Percentiles rank a stretch among this genome's conserved stretches.
Conservation (phyloP, 2,113 vertebrate genomes). For the Clarias batrachus region DNA sequence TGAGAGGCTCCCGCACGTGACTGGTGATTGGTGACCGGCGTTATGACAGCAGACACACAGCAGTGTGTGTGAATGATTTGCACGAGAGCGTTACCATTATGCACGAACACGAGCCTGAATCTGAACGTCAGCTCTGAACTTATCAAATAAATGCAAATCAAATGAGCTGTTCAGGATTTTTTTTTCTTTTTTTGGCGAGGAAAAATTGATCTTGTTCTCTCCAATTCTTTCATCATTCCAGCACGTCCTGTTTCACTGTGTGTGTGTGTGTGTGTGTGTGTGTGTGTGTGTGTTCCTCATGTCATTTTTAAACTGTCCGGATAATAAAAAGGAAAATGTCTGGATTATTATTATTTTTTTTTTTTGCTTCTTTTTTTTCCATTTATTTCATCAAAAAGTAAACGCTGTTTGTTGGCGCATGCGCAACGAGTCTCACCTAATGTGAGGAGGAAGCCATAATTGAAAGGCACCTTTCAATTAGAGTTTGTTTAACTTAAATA, state of each 20-base stretch:
- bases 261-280: background rate
- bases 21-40: background rate
- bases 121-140: slow-evolving; percentile 1
- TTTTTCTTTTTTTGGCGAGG: background rate
- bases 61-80: background rate
- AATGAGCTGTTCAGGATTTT: background rate
- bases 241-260: background rate
- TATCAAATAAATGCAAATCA: slow-evolving; percentile 19
- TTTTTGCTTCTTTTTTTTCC: slow-evolving; percentile 63
- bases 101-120: background rate
- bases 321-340: background rate
- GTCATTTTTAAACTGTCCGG: slow-evolving; percentile 1
- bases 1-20: background rate
- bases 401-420: slow-evolving; percentile 71
- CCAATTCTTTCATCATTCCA: background rate
- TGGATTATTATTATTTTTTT: slow-evolving; percentile 39
- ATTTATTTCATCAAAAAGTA: slow-evolving; percentile 52
- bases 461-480: slow-evolving; percentile 78
- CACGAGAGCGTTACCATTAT: background rate
- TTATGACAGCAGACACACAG: slow-evolving; percentile 11
- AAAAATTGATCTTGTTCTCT: background rate
- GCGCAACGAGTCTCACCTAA: slow-evolving; percentile 66
- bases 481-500: slow-evolving; percentile 75
- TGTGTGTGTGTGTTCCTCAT: background rate
- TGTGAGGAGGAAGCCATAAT: slow-evolving; percentile 64